Percentiles rank a stretch among this genome's conserved stretches.
Conservation (phyloP, 30 jellyfish, hydroid and myxozoan genomes). For the Clytia hemisphaerica region DNA sequence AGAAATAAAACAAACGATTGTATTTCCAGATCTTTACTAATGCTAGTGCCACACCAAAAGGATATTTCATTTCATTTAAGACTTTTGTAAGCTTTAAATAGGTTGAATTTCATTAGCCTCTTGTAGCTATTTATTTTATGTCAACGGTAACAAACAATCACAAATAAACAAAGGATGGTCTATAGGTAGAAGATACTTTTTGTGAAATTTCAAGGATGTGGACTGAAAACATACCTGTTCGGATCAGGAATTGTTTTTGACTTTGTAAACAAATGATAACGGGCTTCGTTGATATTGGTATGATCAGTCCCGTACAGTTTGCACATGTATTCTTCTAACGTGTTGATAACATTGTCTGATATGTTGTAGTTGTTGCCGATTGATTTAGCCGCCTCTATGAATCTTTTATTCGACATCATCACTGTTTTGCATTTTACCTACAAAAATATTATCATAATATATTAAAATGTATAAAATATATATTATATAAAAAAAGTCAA, state of each 20-base stretch:
- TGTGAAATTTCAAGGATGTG: neutral
- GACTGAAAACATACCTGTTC: neutral
- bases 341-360: neutral
- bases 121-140: no score
- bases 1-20: neutral
- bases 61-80: no score
- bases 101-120: no score
- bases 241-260: neutral
- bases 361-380: slow-evolving; percentile 5
- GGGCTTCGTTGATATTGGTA: slow-evolving; percentile 11
- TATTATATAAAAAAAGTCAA: no score
- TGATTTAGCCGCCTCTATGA: neutral
- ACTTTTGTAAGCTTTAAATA: no score
- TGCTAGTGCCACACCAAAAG: neutral
- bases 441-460: no score
- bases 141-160: no score
- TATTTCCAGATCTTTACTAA: neutral
- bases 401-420: neutral
- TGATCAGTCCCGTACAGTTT: neutral
- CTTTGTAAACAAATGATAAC: neutral
- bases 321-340: neutral
- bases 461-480: no score
- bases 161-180: no score
- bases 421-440: no score
- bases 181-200: no score